Percentiles rank a stretch among this genome's conserved stretches.
These are phyloP conservation scores for Lepidocyrtinus sp. DNA, from an alignment of 2,888 invertebrate species.

Conservation along the genomic window DNA sequence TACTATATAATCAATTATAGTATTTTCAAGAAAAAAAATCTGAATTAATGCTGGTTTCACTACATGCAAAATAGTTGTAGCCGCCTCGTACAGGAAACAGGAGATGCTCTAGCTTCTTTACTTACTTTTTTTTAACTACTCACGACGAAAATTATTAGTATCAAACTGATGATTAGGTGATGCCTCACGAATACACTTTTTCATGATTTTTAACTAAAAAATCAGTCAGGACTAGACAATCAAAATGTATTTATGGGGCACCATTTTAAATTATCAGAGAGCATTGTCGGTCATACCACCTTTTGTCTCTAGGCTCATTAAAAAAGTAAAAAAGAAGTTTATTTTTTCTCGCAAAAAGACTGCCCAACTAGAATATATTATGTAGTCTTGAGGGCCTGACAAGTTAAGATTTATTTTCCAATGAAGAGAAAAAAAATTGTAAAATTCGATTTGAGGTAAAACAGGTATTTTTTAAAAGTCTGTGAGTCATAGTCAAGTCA, in stretches of 20 bases:
- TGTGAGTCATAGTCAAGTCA: constrained; percentile 16
- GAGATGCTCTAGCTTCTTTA: too few species aligned
- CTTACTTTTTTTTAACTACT: neutral
- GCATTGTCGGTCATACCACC: too few species aligned
- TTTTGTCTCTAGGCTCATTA: too few species aligned
- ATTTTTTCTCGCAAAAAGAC: constrained; percentile 26
- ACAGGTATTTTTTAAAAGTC: constrained; percentile 47
- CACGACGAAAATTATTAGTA: constrained; percentile 51
- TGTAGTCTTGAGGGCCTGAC: constrained; percentile 47
- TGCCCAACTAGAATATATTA: constrained; percentile 24
- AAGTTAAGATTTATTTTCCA: constrained; percentile 45
- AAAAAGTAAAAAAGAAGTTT: too few species aligned
- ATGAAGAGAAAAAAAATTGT: too few species aligned
- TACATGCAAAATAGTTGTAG: too few species aligned
- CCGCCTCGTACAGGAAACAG: too few species aligned
- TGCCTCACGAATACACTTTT: constrained; percentile 35
- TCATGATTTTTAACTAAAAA: neutral
- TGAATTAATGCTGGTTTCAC: too few species aligned
- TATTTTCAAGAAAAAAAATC: too few species aligned
- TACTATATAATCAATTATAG: constrained; percentile 3
- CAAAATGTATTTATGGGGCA: too few species aligned
- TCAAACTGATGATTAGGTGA: constrained; percentile 59
- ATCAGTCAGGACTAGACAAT: too few species aligned
- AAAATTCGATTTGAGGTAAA: constrained; percentile 43
- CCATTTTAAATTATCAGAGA: too few species aligned